phyloP scores from a whole-genome alignment of 2,797 vertebrate genomes.

The Threskiornis aethiopicus region DNA sequence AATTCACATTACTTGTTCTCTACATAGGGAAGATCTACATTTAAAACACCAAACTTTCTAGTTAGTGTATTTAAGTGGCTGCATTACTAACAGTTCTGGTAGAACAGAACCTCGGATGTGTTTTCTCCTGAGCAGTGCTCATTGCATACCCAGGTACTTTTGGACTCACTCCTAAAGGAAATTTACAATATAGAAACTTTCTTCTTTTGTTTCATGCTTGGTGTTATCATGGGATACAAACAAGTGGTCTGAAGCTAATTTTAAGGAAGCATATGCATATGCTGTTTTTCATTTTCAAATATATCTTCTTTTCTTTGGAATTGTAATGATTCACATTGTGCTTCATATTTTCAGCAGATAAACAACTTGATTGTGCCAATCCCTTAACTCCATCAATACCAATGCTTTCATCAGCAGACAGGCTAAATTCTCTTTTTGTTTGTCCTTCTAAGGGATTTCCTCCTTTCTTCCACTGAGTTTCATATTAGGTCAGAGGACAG shows the following conservation, averaged over 20 bases:
- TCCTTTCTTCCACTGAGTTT: background rate
- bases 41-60: background rate
- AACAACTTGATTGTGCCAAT: background rate
- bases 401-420: background rate
- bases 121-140: background rate
- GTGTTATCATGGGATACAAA: background rate
- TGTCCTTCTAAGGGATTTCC: background rate
- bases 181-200: background rate
- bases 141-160: background rate
- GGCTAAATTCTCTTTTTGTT: background rate
- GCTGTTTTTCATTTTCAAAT: slow-evolving; percentile 25
- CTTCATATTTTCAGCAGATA: slow-evolving; percentile 14
- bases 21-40: background rate
- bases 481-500: background rate
- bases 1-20: background rate
- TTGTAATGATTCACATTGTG: slow-evolving; percentile 18
- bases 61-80: background rate
- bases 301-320: slow-evolving; percentile 4
- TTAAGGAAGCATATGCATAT: slow-evolving; percentile 27
- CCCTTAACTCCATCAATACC: background rate
- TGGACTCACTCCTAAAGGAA: background rate
- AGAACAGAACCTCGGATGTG: background rate
- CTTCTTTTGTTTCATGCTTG: background rate
- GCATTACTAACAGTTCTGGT: background rate
- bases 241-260: slow-evolving; percentile 29